Evolutionary conservation across 1,140 invertebrate genomes (phyloP), one percentile per base, ranked within the genome.

Genomic region (Sarcophaga peregrina): DNA sequence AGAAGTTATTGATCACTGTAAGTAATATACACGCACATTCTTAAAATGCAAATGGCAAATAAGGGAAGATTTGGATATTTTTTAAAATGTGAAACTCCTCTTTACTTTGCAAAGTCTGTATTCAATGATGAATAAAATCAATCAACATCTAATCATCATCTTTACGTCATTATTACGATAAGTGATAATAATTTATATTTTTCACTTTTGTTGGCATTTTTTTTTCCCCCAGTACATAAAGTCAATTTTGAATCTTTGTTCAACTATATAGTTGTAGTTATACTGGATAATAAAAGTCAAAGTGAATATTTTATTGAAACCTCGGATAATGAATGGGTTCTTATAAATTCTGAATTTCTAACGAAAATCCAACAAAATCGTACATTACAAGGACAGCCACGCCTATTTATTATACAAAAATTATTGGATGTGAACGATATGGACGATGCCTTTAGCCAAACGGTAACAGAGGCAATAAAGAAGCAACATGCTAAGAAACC

Each of bases 391-490:
- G 48, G 50, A 15, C 17, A 37, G n/a, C 15, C 8, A n/a, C 62
- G 62, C 20, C 62, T 82, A n/a, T 74, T 74, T 45, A 13, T 82
- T 0, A 74, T 82, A 48, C 81, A 82, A 45, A 82, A 58, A 37
- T 37, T 62, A 8, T n/a, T 15, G 8, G 58, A 72, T 68, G 8
- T 37, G 17, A 15, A 7, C 9, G 54, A 20, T 25, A 20, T 45
- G 6, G 73, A 74, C 7, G 73, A 74, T 46, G 73, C 6, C 10
- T 13, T 13, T 74, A 9, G 10, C 9, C 5, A 15, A 46, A 45
- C 15, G 73, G 5, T 10, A 52, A 45, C 37, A 74, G 10, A 74
- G 25, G 25, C 25, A 37, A 37, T 37, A 37, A 37, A 37, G 4
- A 37, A 37, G 25, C 25, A 37, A 72, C 10, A 25, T 9, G 8